phyloP scores from a whole-genome alignment of 2,888 invertebrate species.

The Xestia rhomboidea region DNA sequence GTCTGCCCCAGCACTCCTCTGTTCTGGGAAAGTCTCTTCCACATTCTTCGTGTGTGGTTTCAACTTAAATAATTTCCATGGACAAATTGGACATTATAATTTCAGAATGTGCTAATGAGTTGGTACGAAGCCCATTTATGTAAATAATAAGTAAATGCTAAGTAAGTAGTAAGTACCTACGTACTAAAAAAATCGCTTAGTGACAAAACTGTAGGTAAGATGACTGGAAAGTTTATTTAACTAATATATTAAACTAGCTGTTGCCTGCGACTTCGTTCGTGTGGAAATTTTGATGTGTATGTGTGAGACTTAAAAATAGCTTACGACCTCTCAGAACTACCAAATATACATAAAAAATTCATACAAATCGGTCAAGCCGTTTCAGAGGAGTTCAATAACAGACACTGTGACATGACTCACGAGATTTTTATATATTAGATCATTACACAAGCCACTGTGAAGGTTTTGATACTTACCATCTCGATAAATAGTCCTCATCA shows the following conservation, averaged over 20 bases:
- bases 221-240: neutral
- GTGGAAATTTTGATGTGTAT: too few species aligned
- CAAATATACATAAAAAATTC: too few species aligned
- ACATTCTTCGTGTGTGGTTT: neutral
- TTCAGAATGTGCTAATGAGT: conserved; percentile 14
- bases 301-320: too few species aligned
- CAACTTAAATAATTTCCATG: neutral
- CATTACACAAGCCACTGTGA: neutral
- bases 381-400: too few species aligned
- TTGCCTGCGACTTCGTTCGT: too few species aligned
- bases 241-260: neutral
- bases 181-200: conserved; percentile 13
- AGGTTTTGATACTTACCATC: neutral
- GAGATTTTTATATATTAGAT: too few species aligned
- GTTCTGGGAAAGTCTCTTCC: neutral
- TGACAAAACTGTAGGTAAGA: neutral
- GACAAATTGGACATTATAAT: conserved; percentile 11
- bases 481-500: neutral
- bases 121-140: conserved; percentile 22
- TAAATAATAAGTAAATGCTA: conserved; percentile 30
- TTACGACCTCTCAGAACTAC: too few species aligned
- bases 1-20: neutral
- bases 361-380: too few species aligned
- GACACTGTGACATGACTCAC: too few species aligned
- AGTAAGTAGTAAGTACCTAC: neutral